Conservation (phyloP, 1,140 invertebrate genomes). For the Zaprionus africanus region DNA sequence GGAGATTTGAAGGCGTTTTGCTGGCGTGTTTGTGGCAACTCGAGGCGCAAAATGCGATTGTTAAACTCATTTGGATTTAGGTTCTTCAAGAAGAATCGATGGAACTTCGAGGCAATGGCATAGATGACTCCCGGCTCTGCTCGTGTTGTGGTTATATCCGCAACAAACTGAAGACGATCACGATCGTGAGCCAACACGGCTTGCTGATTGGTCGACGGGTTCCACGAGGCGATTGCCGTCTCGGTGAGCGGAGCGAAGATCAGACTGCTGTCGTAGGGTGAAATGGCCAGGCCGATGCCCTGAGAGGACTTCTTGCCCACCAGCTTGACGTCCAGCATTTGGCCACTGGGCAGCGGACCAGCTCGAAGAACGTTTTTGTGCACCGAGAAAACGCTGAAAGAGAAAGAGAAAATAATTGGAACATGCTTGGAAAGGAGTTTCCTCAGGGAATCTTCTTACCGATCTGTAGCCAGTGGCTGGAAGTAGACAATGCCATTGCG, state of each 20-base stretch:
- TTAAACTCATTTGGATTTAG: constrained; percentile 87
- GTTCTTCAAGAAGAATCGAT: constrained; percentile 90
- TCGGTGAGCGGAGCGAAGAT: constrained; percentile 91
- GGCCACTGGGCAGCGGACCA: constrained; percentile 88
- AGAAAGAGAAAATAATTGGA: neutral
- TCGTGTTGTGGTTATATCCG: constrained; percentile 88
- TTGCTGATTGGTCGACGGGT: constrained; percentile 89
- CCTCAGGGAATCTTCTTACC: constrained; percentile 80
- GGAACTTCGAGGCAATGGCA: constrained; percentile 89
- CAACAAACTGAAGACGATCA: constrained; percentile 89
- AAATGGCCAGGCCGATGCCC: constrained; percentile 89
- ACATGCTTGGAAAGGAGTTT: neutral
- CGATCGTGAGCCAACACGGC: constrained; percentile 88
- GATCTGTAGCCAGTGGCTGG: constrained; percentile 92
- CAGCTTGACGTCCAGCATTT: constrained; percentile 89
- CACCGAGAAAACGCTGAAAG: constrained; percentile 89
- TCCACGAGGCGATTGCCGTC: constrained; percentile 91
- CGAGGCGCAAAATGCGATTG: constrained; percentile 87
- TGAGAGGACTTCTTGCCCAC: constrained; percentile 93
- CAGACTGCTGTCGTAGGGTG: constrained; percentile 88
- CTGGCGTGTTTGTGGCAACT: constrained; percentile 45
- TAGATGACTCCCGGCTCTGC: constrained; percentile 89
- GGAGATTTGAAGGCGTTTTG: constrained; percentile 14
- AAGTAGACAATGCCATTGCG: constrained; percentile 89
- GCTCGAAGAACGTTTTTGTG: constrained; percentile 89